Evolutionary conservation across 2,888 invertebrate genomes (phyloP), one percentile per base, ranked within the genome.

Genomic region (Andrena flavipes): DNA sequence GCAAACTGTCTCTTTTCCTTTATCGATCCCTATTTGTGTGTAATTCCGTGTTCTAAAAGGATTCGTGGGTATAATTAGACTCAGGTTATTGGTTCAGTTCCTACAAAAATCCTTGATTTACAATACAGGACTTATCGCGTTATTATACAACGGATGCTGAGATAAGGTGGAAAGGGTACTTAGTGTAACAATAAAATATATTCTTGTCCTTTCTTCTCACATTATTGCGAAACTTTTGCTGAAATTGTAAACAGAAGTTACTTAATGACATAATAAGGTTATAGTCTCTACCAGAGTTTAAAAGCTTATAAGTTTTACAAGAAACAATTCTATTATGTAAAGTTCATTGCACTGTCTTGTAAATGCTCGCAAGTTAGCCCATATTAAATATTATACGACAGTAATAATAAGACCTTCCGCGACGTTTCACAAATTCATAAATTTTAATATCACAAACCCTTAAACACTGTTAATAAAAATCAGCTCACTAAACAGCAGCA

Each of bases 51-150:
- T 42, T 42, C 16, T 42, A 16, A 42, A 42, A 42, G 23, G 20
- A 49, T 35, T 62, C 60, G 29, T 20, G 62, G 49, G 33, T 62
- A 70, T 2, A 23, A 23, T 62, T 20, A 29, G 13, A 20, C 23
- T 3, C 8, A 49, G 20, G 49, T 8, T 26, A 29, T 23, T 42
- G 16, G 33, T 56, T 49, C 6, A 54, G 16, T 29, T 26, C 10
- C 8, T 16, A 35, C 49, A 63, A 72, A 23, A 49, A 30, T 56
- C 42, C 54, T 72, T 51, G 20, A 8, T 20, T 72, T 64, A 54
- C 29, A 13, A 26, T 4, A 16, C 8, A 1, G 2, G n/a, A 54
- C 48, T 48, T 63, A 16, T 63, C 23, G 6, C 1, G 6, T 48
- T 48, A 10, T 72, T 76, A 42, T 42, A 3, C 16, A 63, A 63